Evolutionary conservation across 2,113 vertebrate genomes (phyloP), one percentile per base, ranked within the genome.

Genomic region (Pholis gunnellus): DNA sequence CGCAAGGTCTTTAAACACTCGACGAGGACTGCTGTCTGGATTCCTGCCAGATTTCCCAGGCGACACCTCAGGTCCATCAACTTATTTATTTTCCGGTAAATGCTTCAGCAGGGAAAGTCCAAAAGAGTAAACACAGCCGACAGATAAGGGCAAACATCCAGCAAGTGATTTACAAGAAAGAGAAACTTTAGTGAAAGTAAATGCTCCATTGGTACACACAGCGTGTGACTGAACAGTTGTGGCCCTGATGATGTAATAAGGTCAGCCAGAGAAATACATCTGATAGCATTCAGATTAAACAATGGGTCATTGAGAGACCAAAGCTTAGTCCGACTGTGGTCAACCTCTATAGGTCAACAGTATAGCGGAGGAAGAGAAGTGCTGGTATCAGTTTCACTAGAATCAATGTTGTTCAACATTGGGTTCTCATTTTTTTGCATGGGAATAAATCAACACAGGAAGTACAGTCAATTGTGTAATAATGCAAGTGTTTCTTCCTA

Each of bases 31-130:
- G 0, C 18, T 2, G 10, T 6, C 42, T 60, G 75, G 60, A 42
- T 5, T 64, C 5, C 3, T 56, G 25, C 68, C 83, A 82, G n/a
- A 9, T 13, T n/a, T 5, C 44, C 6, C 2, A 25, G 9, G 9
- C 10, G 3, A 29, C 2, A 63, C 6, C 67, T 42, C 78, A 40
- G 3, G 66, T 67, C 25, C 3, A 11, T 72, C 61, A 20, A 14
- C 13, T 50, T 59, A 29, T 38, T 40, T 20, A 1, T 7, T 6
- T 90, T 86, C 83, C 78, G 15, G 80, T 75, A 85, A 82, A 0
- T 22, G 46, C 57, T 36, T 44, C 11, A 80, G 69, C 7, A 8
- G 87, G 82, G 88, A 57, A 87, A 82, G 13, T 84, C 78, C 89
- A 40, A 5, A 11, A 27, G 1, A 1, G 27, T 40, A 15, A 15